Conservation (phyloP, 2,888 invertebrate genomes). For the Vanessa cardui region DNA sequence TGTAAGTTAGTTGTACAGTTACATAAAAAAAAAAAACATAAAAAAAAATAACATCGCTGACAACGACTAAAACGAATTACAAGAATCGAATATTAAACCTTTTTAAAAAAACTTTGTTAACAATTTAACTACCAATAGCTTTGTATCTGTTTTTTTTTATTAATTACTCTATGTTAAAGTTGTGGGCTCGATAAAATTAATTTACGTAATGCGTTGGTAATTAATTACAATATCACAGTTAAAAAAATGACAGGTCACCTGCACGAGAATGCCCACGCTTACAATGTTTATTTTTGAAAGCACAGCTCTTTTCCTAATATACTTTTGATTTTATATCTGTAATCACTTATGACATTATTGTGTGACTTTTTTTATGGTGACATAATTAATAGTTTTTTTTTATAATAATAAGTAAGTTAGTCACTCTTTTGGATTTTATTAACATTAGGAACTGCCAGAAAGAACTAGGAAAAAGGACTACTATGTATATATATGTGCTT, state of each 20-base stretch:
- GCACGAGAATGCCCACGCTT: slow-evolving; percentile 36
- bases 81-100: not conserved
- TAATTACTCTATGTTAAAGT: slow-evolving; percentile 22
- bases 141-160: not conserved
- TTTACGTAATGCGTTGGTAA: slow-evolving; percentile 26
- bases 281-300: not conserved
- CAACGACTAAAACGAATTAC: not conserved
- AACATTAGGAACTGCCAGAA: no score
- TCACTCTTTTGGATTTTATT: no score
- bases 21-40: no score
- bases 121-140: not conserved
- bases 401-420: no score
- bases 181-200: slow-evolving; percentile 25
- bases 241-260: slow-evolving; percentile 31
- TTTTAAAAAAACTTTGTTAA: not conserved
- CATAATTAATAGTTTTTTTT: no score
- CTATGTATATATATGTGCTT: no score
- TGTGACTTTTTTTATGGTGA: not conserved
- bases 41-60: no score
- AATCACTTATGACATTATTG: not conserved
- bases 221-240: slow-evolving; percentile 36
- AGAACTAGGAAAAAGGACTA: no score
- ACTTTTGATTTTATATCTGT: no score
- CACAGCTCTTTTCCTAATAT: no score
- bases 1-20: no score